Evolutionary conservation across 2,113 vertebrate genomes (phyloP), one percentile per base, ranked within the genome.

Genomic region (Platichthys stellatus): DNA sequence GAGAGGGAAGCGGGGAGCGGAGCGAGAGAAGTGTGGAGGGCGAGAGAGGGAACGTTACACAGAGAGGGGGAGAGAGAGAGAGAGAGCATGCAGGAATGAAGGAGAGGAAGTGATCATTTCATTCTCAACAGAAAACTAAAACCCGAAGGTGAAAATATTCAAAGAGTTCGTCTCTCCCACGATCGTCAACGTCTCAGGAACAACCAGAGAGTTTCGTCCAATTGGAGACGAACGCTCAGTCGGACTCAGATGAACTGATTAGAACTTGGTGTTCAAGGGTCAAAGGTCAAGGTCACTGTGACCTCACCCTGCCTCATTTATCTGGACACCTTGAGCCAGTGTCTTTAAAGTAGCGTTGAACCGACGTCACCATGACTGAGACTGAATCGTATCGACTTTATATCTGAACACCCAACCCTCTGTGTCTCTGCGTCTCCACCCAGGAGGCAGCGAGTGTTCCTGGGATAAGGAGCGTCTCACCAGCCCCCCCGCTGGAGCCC

Each of bases 381-480:
- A 40, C 38, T 40, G 3, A 12, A 43, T 43, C 40, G 11, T 10
- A 11, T 3, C 3, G 40, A 43, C 35, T 18, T 53, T 38, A 2
- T 10, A 9, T 67, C 23, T 67, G 1, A 38, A 18, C 4, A 10
- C 21, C 14, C 23, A 8, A 8, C 13, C 53, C 20, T 66, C 7
- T 15, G 26, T 56, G 45, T 81, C 20, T 81, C 15, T 71, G 58
- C 28, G 14, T 86, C 58, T 85, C 28, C 72, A 9, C 79, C 82
- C 88, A 94, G 92, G 92, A 73, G 90, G 90, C 20, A 93, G 92
- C 28, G 93, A 93, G 83, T 93, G 90, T 61, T 93, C 90, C 40
- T 93, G 92, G 92, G 91, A 92, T 61, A 93, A 93, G 74, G 92
- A 93, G 83, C 90, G 89, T 43, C 88, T 92, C 57, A 92, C 89